These are phyloP conservation scores for Nesoenas mayeri DNA, from an alignment of 2,113 vertebrate species.

Conservation along the genomic window DNA sequence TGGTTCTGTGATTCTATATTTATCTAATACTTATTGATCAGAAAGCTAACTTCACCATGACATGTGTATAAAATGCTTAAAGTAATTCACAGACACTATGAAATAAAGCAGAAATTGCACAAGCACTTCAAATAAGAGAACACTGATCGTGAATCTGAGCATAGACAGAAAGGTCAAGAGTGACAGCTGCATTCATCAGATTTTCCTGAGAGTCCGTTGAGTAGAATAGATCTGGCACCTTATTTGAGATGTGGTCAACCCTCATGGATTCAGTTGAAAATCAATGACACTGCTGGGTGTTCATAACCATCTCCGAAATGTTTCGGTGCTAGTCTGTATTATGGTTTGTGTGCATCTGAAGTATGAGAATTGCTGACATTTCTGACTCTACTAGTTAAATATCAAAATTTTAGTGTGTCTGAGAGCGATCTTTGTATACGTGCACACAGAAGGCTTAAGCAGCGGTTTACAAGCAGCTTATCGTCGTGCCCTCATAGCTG, in stretches of 20 bases:
- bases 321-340: neutral
- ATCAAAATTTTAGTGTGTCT: neutral
- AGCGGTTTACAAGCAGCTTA: neutral
- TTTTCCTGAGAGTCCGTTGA: neutral
- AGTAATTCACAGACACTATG: neutral
- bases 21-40: slow-evolving; percentile 43
- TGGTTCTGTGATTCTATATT: neutral
- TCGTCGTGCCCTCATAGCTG: neutral
- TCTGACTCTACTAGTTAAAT: neutral
- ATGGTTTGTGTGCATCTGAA: neutral
- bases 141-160: neutral
- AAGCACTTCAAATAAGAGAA: neutral
- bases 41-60: neutral
- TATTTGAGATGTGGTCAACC: slow-evolving; percentile 9
- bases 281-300: neutral
- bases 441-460: neutral
- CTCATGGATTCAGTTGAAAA: neutral
- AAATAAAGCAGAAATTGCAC: slow-evolving; percentile 34
- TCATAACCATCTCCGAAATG: neutral
- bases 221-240: neutral
- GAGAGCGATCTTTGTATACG: neutral
- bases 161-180: slow-evolving; percentile 48
- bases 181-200: slow-evolving; percentile 50
- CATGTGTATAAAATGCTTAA: neutral
- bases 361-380: neutral